Percentiles rank a stretch among this genome's conserved stretches.
phyloP scores from a whole-genome alignment of 2,113 vertebrate genomes.

The Australoheros scitulus region DNA sequence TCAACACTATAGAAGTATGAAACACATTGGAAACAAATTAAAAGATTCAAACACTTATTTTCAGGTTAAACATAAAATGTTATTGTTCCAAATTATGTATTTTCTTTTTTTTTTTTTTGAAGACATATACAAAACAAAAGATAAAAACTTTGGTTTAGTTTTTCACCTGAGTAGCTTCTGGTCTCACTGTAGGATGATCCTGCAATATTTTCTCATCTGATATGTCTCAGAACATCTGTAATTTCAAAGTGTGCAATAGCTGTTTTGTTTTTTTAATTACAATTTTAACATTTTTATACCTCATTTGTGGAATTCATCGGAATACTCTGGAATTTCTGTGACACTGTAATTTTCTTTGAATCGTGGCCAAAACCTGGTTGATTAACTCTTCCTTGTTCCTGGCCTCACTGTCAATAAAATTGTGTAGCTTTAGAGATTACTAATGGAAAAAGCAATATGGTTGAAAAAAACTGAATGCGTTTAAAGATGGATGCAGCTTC shows the following conservation, averaged over 20 bases:
- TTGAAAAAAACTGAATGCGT: background rate
- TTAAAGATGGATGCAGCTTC: background rate
- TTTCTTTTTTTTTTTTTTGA: background rate
- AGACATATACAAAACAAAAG: background rate
- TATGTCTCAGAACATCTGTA: background rate
- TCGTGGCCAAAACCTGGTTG: background rate
- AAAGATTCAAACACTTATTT: background rate
- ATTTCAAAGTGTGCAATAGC: background rate
- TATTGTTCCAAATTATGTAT: background rate
- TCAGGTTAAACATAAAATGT: background rate
- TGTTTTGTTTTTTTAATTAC: background rate
- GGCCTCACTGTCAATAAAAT: background rate
- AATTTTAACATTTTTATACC: background rate
- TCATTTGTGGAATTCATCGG: background rate
- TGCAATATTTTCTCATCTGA: background rate
- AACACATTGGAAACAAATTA: background rate
- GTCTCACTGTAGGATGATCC: background rate
- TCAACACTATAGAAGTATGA: background rate
- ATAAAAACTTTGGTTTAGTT: background rate
- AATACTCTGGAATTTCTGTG: background rate
- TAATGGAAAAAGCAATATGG: background rate
- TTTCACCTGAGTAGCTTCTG: background rate
- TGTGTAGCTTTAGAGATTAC: background rate
- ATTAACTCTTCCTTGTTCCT: background rate
- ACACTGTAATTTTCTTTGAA: background rate